phyloP scores from a whole-genome alignment of 1,140 invertebrate genomes.

The Nebria ingens region DNA sequence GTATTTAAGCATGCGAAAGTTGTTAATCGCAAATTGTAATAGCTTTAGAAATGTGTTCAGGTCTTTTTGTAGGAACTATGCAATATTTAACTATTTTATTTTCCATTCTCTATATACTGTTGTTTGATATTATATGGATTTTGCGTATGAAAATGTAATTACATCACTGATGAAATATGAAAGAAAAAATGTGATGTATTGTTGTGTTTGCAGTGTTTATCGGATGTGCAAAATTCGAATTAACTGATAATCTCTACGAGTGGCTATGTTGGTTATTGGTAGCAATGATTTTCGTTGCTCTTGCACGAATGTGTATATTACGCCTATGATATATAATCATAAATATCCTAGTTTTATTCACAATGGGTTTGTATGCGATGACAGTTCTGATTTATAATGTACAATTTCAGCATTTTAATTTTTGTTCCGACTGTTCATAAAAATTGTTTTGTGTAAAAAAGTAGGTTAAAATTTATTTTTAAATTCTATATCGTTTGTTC shows the following conservation, averaged over 20 bases:
- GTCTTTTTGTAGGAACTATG: too few relatives aligned
- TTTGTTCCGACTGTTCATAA: not conserved
- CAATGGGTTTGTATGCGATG: not conserved
- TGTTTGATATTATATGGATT: too few relatives aligned
- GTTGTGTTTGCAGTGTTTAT: not conserved
- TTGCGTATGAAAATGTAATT: too few relatives aligned
- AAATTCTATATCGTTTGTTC: too few relatives aligned
- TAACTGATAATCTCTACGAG: slow-evolving; percentile 2
- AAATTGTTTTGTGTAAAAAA: not conserved
- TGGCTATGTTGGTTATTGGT: not conserved
- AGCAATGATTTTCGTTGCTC: not conserved
- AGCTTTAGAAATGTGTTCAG: too few relatives aligned
- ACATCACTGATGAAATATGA: not conserved
- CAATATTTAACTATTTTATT: too few relatives aligned
- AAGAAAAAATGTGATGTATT: slow-evolving; percentile 1
- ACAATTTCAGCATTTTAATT: not conserved
- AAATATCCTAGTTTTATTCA: not conserved
- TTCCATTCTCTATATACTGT: too few relatives aligned
- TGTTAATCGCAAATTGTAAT: slow-evolving; percentile 1
- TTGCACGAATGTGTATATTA: not conserved
- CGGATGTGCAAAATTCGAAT: not conserved
- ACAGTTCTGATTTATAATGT: not conserved
- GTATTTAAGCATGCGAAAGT: slow-evolving; percentile 4
- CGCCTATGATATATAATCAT: not conserved
- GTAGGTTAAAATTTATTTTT: too few relatives aligned